These are phyloP conservation scores for Drosophila kurseongensis DNA, from an alignment of 1,140 invertebrate species.

Conservation along the genomic window DNA sequence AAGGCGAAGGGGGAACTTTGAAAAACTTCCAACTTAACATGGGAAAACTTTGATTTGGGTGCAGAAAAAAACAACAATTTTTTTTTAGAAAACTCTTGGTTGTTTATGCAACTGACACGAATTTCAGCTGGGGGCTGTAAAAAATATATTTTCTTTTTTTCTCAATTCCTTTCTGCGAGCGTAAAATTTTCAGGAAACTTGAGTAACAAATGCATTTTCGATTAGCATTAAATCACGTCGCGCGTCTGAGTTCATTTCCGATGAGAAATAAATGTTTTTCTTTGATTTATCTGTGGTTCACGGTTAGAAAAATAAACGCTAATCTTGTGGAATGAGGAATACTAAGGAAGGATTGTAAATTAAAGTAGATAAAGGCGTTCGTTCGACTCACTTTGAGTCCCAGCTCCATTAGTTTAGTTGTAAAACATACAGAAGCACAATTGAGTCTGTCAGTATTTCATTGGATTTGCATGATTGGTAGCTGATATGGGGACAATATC, in stretches of 20 bases:
- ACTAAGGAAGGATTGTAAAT: background rate
- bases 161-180: constrained; percentile 9
- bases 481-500: constrained; percentile 3
- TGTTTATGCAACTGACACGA: constrained; percentile 57
- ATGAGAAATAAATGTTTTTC: constrained; percentile 61
- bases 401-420: background rate
- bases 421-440: background rate
- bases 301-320: background rate
- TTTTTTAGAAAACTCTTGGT: constrained; percentile 10
- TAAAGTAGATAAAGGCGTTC: background rate
- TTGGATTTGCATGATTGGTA: background rate
- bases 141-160: constrained; percentile 29
- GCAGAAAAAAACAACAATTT: constrained; percentile 20
- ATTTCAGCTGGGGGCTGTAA: constrained; percentile 43
- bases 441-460: background rate
- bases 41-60: constrained; percentile 49
- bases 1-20: constrained; percentile 51
- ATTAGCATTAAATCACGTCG: constrained; percentile 76
- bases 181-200: constrained; percentile 35
- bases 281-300: constrained; percentile 56
- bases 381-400: constrained; percentile 11
- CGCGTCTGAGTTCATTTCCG: constrained; percentile 65
- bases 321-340: too few relatives aligned
- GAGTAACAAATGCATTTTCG: constrained; percentile 76
- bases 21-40: constrained; percentile 52